A percentile compares a stretch with the other conserved stretches of the same genome.
phyloP scores from a whole-genome alignment of 2,797 vertebrate species.

The Picus viridis region DNA sequence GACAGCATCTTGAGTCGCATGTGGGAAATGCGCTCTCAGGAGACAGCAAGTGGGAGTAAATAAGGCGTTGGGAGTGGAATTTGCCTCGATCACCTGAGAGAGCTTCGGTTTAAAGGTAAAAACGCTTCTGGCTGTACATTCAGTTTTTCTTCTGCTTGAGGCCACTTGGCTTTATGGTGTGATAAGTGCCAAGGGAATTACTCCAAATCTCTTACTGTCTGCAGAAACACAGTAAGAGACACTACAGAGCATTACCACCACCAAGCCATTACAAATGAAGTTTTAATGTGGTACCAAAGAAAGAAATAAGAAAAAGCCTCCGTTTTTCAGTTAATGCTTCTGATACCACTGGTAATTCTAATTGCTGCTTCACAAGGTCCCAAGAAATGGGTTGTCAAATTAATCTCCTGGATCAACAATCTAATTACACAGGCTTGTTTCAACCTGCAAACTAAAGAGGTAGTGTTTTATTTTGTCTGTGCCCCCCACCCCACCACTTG shows the following conservation, averaged over 20 bases:
- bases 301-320: slow-evolving; percentile 1
- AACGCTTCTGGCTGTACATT: not conserved
- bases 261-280: not conserved
- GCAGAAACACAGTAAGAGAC: not conserved
- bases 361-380: not conserved
- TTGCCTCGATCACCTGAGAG: not conserved
- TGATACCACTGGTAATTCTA: slow-evolving; percentile 16
- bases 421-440: slow-evolving; percentile 53
- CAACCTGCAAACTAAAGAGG: not conserved
- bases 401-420: slow-evolving; percentile 29
- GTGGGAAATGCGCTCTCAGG: not conserved
- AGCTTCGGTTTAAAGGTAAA: not conserved
- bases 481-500: not conserved
- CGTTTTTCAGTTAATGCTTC: slow-evolving; percentile 47
- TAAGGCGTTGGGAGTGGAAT: slow-evolving; percentile 1
- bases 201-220: slow-evolving; percentile 33
- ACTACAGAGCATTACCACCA: not conserved
- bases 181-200: slow-evolving; percentile 28
- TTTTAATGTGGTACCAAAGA: slow-evolving; percentile 45
- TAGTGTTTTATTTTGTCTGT: not conserved
- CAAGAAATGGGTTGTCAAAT: not conserved
- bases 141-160: slow-evolving; percentile 32
- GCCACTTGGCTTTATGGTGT: not conserved
- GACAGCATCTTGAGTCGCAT: not conserved
- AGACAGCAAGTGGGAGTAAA: not conserved